A percentile compares a stretch with the other conserved stretches of the same genome.
These are phyloP conservation scores for Plotosus lineatus DNA, from an alignment of 2,113 vertebrate genomes.

Conservation along the genomic window DNA sequence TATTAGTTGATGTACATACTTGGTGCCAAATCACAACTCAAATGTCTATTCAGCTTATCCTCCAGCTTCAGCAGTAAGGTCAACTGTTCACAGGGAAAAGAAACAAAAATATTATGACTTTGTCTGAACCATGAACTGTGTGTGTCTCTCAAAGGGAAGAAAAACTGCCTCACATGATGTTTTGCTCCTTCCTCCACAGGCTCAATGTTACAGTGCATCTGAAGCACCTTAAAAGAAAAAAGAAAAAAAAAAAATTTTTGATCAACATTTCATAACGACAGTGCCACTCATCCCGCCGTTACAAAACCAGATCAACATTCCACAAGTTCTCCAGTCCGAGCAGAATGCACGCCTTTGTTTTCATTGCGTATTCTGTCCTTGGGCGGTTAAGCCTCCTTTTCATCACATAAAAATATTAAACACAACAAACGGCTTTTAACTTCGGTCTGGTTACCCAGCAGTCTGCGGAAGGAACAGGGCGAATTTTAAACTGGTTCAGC, in stretches of 20 bases:
- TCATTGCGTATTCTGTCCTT: not conserved
- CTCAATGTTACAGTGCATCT: constrained; percentile 99
- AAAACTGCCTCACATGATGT: constrained; percentile 81
- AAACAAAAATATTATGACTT: not conserved
- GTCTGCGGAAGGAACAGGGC: not conserved
- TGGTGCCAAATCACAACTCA: constrained; percentile 83
- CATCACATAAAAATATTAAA: not conserved
- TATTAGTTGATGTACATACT: constrained; percentile 22
- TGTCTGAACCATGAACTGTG: not conserved
- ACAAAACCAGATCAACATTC: too few species aligned
- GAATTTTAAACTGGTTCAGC: not conserved
- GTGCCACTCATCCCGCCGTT: too few species aligned
- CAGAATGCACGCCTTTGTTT: not conserved
- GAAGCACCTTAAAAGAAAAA: constrained; percentile 79
- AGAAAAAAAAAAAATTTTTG: not conserved
- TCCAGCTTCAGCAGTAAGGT: constrained; percentile 96
- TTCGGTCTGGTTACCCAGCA: not conserved
- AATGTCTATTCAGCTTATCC: constrained; percentile 96
- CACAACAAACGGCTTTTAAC: not conserved
- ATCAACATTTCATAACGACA: not conserved
- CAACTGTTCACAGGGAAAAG: constrained; percentile 73
- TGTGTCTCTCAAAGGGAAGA: not conserved
- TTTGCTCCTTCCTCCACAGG: constrained; percentile 93
- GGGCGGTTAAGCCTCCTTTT: not conserved
- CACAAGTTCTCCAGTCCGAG: too few species aligned